These are phyloP conservation scores for Myotis pilosus DNA, from an alignment of 2,797 vertebrate species.

Conservation along the genomic window DNA sequence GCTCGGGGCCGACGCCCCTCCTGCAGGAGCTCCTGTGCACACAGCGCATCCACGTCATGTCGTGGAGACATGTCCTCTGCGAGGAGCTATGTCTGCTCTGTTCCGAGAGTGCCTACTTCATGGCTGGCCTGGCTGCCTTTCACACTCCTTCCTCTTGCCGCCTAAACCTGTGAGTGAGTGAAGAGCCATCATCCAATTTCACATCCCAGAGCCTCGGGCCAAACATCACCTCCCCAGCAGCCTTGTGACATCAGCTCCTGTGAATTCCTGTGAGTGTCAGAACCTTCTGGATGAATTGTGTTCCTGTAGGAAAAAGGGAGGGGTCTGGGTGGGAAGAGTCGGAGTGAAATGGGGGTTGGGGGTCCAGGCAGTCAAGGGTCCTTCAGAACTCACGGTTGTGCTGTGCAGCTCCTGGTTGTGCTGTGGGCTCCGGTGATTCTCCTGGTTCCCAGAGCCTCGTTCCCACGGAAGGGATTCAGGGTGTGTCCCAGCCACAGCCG, in stretches of 20 bases:
- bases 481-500: neutral
- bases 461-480: neutral
- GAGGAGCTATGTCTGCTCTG: neutral
- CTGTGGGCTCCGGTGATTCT: neutral
- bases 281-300: neutral
- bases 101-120: conserved; percentile 54
- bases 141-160: conserved; percentile 51
- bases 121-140: conserved; percentile 50
- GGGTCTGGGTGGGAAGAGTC: neutral
- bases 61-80: neutral
- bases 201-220: conserved; percentile 53
- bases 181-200: conserved; percentile 64
- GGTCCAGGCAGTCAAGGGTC: neutral
- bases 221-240: conserved; percentile 56
- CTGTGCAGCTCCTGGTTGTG: neutral
- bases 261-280: conserved; percentile 15
- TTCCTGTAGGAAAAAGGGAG: neutral
- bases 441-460: neutral
- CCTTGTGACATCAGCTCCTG: conserved; percentile 45
- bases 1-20: conserved; percentile 3
- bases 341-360: neutral
- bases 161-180: conserved; percentile 73
- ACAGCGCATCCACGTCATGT: neutral
- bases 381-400: neutral
- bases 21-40: neutral